Conservation (phyloP, 1,140 invertebrate genomes). For the Kradibia gibbosae region DNA sequence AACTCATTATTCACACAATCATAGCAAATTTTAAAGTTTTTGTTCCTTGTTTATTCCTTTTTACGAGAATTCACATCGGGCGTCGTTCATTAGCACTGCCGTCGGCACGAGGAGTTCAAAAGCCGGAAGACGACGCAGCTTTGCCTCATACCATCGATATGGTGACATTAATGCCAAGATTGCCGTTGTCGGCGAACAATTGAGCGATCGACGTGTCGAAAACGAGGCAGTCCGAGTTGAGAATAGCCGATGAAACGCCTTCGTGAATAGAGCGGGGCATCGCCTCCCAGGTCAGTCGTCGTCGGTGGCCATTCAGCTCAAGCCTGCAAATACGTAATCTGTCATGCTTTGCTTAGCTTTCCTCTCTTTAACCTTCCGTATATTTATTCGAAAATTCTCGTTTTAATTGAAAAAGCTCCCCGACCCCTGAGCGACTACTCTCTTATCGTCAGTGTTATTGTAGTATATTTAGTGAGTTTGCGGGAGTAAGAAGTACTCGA, state of each 20-base stretch:
- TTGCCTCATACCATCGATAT: conserved; percentile 88
- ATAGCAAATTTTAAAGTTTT: conserved; percentile 3
- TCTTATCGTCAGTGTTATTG: too few species aligned
- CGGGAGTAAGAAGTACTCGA: too few species aligned
- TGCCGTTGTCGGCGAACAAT: conserved; percentile 99
- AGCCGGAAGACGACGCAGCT: conserved; percentile 35
- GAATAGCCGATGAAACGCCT: conserved; percentile 97
- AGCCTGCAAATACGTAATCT: conserved; percentile 79
- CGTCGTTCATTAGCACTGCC: conserved; percentile 24
- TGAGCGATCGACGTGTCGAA: conserved; percentile 99
- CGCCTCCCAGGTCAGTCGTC: conserved; percentile 98
- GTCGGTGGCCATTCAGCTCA: conserved; percentile 94
- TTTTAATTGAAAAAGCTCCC: too few species aligned
- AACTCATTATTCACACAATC: conserved; percentile 30
- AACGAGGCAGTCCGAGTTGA: conserved; percentile 98
- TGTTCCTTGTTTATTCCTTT: conserved; percentile 16
- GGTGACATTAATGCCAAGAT: conserved; percentile 99
- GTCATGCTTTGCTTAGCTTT: too few species aligned
- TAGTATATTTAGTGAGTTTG: too few species aligned
- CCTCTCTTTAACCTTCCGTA: too few species aligned
- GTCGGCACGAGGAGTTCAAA: conserved; percentile 35
- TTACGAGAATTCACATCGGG: conserved; percentile 15
- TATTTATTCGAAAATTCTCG: too few species aligned
- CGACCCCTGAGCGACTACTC: too few species aligned
- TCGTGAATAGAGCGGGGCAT: conserved; percentile 99